Conservation (phyloP, 64 coral and sea anemone genomes). For the Stichodactyla helianthus region DNA sequence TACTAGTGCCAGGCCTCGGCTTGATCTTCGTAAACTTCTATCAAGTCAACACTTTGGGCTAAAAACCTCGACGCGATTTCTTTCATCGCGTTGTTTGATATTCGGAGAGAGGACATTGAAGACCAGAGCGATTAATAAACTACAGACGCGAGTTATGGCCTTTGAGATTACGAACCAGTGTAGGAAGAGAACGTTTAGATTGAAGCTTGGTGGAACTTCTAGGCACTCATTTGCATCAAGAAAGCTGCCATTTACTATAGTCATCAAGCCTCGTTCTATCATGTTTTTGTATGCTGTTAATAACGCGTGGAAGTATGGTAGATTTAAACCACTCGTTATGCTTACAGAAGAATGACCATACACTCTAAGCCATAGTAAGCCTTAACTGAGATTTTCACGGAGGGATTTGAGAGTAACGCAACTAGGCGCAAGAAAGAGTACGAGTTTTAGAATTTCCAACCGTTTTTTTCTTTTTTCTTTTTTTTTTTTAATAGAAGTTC, state of each 20-base stretch:
- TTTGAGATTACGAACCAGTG: constrained; percentile 78
- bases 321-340: constrained; percentile 42
- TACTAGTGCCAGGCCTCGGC: constrained; percentile 3
- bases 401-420: no score
- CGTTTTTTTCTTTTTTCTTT: no score
- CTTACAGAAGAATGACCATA: not conserved
- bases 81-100: constrained; percentile 58
- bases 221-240: constrained; percentile 44
- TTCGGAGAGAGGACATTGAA: constrained; percentile 40
- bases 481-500: no score
- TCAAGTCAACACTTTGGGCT: constrained; percentile 56
- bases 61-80: not conserved
- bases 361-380: not conserved
- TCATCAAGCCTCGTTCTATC: constrained; percentile 56
- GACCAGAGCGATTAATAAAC: constrained; percentile 10
- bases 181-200: constrained; percentile 29
- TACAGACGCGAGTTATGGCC: constrained; percentile 46
- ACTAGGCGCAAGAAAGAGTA: no score
- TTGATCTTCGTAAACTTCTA: constrained; percentile 20
- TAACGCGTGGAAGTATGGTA: constrained; percentile 76
- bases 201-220: constrained; percentile 56
- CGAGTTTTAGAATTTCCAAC: no score
- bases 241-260: constrained; percentile 52
- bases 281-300: constrained; percentile 58
- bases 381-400: no score